Percentiles rank a stretch among this genome's conserved stretches.
Conservation (phyloP, 2,888 invertebrate species). For the Drosophila prostipennis region DNA sequence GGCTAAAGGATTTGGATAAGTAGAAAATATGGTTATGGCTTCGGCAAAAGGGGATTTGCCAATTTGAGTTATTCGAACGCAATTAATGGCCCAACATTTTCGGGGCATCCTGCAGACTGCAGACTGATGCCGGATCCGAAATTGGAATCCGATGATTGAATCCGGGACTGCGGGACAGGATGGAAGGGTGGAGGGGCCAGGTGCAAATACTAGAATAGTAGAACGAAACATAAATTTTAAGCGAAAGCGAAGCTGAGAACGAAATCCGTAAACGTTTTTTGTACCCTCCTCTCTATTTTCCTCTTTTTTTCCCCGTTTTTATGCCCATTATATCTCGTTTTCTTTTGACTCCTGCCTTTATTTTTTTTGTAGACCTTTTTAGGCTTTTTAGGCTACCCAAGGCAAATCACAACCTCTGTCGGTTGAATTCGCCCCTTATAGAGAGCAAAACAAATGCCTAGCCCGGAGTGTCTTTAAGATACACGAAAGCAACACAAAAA, state of each 20-base stretch:
- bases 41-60: constrained; percentile 26
- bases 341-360: not conserved
- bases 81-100: constrained; percentile 31
- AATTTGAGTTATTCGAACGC: constrained; percentile 41
- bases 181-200: constrained; percentile 7
- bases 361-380: constrained; percentile 7
- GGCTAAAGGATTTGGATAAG: constrained; percentile 30
- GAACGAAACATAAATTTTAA: constrained; percentile 65
- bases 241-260: constrained; percentile 35
- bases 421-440: constrained; percentile 1
- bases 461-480: constrained; percentile 8
- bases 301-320: not conserved
- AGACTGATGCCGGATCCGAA: constrained; percentile 7
- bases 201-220: constrained; percentile 41
- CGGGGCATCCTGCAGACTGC: not conserved
- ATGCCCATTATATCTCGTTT: not conserved
- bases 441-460: constrained; percentile 7
- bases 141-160: constrained; percentile 31
- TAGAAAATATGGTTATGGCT: constrained; percentile 41
- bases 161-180: not conserved
- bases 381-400: constrained; percentile 8
- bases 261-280: constrained; percentile 25
- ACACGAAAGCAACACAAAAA: not conserved
- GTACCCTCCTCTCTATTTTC: not conserved
- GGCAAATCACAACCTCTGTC: constrained; percentile 14